A percentile compares a stretch with the other conserved stretches of the same genome.
Evolutionary conservation across 2,113 vertebrate genomes (phyloP).

Genomic region (Carassius auratus): DNA sequence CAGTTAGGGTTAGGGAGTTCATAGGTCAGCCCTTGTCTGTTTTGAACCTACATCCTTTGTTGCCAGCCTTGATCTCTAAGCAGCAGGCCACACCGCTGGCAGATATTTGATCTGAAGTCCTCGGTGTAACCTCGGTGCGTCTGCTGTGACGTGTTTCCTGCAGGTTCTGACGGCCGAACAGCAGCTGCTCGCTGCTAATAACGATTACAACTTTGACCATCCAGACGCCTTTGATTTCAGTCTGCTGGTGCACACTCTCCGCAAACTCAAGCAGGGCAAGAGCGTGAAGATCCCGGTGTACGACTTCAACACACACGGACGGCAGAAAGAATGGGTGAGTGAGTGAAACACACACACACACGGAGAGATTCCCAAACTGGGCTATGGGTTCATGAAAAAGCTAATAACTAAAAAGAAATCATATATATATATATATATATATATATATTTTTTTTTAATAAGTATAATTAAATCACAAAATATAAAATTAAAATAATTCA

Average conservation of each 20-base stretch:
- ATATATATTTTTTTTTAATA: no score
- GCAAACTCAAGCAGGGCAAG: constrained; percentile 96
- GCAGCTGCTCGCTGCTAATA: constrained; percentile 85
- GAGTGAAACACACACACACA: not conserved
- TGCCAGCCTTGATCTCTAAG: not conserved
- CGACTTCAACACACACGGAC: constrained; percentile 93
- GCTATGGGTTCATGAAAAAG: no score
- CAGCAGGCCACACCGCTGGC: not conserved
- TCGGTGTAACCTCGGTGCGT: constrained; percentile 1
- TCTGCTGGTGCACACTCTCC: constrained; percentile 88
- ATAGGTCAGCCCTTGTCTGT: not conserved
- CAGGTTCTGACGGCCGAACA: constrained; percentile 90
- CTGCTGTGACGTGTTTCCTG: constrained; percentile 19
- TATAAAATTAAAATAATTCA: no score
- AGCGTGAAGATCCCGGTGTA: constrained; percentile 96
- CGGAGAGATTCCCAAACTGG: no score
- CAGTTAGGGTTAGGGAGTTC: no score
- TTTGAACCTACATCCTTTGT: not conserved
- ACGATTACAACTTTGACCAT: constrained; percentile 97
- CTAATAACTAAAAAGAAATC: no score
- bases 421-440: no score
- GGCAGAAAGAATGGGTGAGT: constrained; percentile 96
- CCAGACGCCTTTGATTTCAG: constrained; percentile 95
- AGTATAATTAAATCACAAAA: no score
- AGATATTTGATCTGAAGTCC: no score